Conservation (phyloP, 1,140 invertebrate genomes). For the Gonatopus flavifemur region DNA sequence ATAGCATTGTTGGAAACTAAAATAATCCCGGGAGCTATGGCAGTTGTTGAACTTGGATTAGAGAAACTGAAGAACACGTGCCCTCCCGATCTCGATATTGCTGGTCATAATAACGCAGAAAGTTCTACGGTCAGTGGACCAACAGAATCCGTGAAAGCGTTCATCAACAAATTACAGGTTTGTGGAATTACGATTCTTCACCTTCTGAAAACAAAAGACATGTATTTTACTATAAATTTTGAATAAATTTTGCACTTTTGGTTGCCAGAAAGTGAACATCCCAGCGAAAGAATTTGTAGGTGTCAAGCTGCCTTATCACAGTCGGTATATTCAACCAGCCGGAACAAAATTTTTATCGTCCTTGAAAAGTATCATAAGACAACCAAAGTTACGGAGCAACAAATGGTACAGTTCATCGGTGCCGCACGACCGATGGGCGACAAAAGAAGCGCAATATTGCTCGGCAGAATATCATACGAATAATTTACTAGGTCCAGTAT, state of each 20-base stretch:
- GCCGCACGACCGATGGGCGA: constrained; percentile 71
- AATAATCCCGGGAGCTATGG: neutral
- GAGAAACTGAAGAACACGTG: neutral
- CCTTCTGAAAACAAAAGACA: neutral
- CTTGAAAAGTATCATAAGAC: constrained; percentile 65
- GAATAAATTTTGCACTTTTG: neutral
- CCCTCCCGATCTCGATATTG: constrained; percentile 68
- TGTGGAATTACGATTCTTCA: neutral
- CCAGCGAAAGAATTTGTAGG: neutral
- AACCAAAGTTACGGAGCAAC: constrained; percentile 66
- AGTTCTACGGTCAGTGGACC: constrained; percentile 87
- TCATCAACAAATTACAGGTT: constrained; percentile 69
- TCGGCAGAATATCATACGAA: constrained; percentile 89
- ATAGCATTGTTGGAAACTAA: neutral
- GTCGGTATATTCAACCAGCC: constrained; percentile 60
- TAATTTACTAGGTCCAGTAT: constrained; percentile 78
- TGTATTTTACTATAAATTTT: neutral
- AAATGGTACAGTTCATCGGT: constrained; percentile 84
- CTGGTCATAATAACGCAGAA: constrained; percentile 84
- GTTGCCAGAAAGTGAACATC: neutral
- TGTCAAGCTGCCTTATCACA: constrained; percentile 67
- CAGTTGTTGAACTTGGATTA: neutral
- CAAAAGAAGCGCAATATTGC: constrained; percentile 65
- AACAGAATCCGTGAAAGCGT: constrained; percentile 67
- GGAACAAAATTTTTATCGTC: constrained; percentile 68